Evolutionary conservation across 2,113 vertebrate genomes (phyloP), one percentile per base, ranked within the genome.

Genomic region (Polyodon spathula): DNA sequence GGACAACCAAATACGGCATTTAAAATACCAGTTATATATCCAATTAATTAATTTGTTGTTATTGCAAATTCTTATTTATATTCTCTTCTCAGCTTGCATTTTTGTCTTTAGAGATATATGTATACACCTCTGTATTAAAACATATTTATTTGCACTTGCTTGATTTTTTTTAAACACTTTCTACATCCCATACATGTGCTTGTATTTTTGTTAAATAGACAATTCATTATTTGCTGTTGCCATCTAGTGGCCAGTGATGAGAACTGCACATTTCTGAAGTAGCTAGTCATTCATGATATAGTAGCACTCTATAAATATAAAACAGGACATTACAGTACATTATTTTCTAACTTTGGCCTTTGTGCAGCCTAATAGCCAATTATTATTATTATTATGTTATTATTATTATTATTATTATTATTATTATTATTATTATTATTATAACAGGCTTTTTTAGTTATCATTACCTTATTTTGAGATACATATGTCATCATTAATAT

Each of bases 91-190:
- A 67, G 64, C 62, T 61, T 57, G 17, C 64, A 16, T 75, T 73
- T 64, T 71, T 79, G 73, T 71, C 72, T 62, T 76, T 72, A 70
- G 70, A 71, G 66, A 80, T 77, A 83, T 84, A 80, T 81, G 81
- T 76, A 48, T 54, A 55, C 39, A 56, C 39, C 17, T 6, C 42
- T 37, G 14, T 10, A 8, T 57, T 41, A 27, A 38, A n/a, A 12
- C 14, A 12, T 50, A 10, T 14, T n/a, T 44, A 44, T 44, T 9
- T 44, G 11, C 7, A 44, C 1, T 9, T 44, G 42, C 11, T 16
- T 57, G 38, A 16, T 7, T 2, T 2, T 57, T 16, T 57, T 11
- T 57, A 6, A 38, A 12, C 6, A 38, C 39, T 55, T 55, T 51
- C 46, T 10, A 48, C 15, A 40, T 58, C 27, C 44, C 44, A 41